Conservation (phyloP, 2,888 invertebrate species). For the Drosophila meridionalis region DNA sequence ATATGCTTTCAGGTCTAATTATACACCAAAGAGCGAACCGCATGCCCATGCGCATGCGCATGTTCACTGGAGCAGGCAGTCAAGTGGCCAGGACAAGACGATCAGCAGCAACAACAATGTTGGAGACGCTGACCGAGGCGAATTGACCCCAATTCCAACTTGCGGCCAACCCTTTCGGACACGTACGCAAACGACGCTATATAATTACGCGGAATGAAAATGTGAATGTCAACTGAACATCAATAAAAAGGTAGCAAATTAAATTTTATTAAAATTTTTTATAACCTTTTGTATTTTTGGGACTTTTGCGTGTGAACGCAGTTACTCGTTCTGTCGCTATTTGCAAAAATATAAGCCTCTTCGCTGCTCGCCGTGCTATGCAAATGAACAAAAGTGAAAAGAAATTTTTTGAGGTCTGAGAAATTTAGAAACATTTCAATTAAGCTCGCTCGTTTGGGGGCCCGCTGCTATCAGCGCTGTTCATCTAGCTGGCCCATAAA, state of each 20-base stretch:
- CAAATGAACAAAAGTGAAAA: conserved; percentile 50
- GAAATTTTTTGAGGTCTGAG: conserved; percentile 41
- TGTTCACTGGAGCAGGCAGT: conserved; percentile 25
- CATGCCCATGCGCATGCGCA: conserved; percentile 50
- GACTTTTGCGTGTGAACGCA: conserved; percentile 62
- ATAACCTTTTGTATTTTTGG: conserved; percentile 32
- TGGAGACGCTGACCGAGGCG: conserved; percentile 18
- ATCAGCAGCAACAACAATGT: conserved; percentile 28
- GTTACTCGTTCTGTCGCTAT: conserved; percentile 4
- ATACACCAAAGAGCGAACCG: conserved; percentile 58
- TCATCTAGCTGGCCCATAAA: conserved; percentile 54
- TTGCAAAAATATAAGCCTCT: conserved; percentile 29
- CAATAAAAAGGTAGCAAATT: conserved; percentile 63
- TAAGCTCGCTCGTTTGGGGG: conserved; percentile 29
- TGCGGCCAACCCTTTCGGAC: conserved; percentile 62
- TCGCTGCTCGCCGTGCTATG: conserved; percentile 33
- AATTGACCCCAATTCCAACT: conserved; percentile 64
- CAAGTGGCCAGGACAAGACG: conserved; percentile 10
- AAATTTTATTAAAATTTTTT: conserved; percentile 71
- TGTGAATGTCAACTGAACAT: conserved; percentile 73
- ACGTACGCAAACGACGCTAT: conserved; percentile 46
- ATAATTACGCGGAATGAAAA: conserved; percentile 72
- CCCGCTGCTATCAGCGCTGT: conserved; percentile 45
- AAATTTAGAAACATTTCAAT: conserved; percentile 64
- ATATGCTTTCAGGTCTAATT: conserved; percentile 77